Base-by-base conservation (phyloP, 2,888 invertebrate species). In the Listrodromus nycthemerus region DNA sequence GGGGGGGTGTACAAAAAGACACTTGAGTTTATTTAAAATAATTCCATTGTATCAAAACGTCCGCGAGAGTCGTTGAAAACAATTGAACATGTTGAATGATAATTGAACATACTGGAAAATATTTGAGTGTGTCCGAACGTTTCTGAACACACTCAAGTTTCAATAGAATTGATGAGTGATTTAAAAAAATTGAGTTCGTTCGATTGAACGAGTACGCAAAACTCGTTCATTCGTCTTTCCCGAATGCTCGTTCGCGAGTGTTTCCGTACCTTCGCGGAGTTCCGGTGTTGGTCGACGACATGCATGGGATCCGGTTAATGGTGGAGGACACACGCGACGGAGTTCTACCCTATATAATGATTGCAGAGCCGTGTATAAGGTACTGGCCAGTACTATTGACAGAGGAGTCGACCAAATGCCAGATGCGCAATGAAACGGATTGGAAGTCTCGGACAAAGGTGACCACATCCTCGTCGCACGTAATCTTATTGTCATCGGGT, bases 401-500 rank as follows among this genome's bases (percentile, higher is more conserved):
- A 84, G 84, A 84, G 58, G 84, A 81, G 84, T 75, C 81, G 37
- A 24, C 70, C 16, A 55, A 76, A 74, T 52, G 58, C 87, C 87
- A 87, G 85, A 86, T 87, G 87, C 79, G 84, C 83, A 85, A 85
- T 84, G 85, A 82, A 86, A 86, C 86, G 85, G 83, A 87, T 87
- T 86, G 86, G 63, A 80, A 84, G 81, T 78, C 77, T 75, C 58
- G 84, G 71, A 85, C 82, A 85, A 85, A 79, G 86, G 84, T 86
- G 87, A 88, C 89, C 89, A 87, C 89, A 88, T 89, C 89, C 89
- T 88, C 81, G 86, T 80, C 66, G 33, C 85, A 84, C 85, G 84
- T 87, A 88, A 88, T 88, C 88, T 86, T 87, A 88, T 88, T 88
- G 88, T 88, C 88, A 82, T 87, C 87, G 85, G 75, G 78, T 85